Conservation (phyloP, 2,888 invertebrate species). For the Apomyelois bistriatella region DNA sequence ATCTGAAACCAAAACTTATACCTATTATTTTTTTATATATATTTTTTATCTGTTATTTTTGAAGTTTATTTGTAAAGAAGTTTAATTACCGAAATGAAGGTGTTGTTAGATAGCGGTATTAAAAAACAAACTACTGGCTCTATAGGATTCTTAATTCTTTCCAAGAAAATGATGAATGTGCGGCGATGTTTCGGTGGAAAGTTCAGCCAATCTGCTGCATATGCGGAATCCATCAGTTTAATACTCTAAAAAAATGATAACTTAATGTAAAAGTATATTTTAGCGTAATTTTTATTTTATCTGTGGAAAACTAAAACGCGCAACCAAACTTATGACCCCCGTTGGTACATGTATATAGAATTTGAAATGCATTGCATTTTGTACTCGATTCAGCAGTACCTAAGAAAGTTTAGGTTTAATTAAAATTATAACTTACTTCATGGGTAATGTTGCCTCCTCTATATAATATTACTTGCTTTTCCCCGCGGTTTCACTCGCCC, state of each 20-base stretch:
- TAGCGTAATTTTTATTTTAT: too few relatives aligned
- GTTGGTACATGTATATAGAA: too few relatives aligned
- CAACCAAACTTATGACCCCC: too few relatives aligned
- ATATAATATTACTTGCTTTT: too few relatives aligned
- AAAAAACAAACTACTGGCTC: conserved; percentile 58
- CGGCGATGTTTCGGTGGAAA: conserved; percentile 33
- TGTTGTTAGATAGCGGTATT: conserved; percentile 56
- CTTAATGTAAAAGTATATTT: too few relatives aligned
- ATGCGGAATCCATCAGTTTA: conserved; percentile 42
- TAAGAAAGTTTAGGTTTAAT: too few relatives aligned
- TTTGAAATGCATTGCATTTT: too few relatives aligned
- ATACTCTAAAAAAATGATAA: conserved; percentile 32
- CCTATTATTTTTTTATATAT: neutral
- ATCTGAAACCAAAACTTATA: neutral
- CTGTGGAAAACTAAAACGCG: too few relatives aligned
- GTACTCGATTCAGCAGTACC: too few relatives aligned
- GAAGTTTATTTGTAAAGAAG: neutral
- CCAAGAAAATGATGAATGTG: conserved; percentile 60
- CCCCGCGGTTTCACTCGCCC: too few relatives aligned
- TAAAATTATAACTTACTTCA: conserved; percentile 28
- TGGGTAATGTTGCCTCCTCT: conserved; percentile 48
- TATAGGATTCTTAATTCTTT: conserved; percentile 57
- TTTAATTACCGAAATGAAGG: neutral
- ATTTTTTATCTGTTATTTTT: neutral
- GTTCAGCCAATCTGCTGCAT: conserved; percentile 42